Conservation (phyloP, 2,113 vertebrate species). For the Campylomormyrus numenius region DNA sequence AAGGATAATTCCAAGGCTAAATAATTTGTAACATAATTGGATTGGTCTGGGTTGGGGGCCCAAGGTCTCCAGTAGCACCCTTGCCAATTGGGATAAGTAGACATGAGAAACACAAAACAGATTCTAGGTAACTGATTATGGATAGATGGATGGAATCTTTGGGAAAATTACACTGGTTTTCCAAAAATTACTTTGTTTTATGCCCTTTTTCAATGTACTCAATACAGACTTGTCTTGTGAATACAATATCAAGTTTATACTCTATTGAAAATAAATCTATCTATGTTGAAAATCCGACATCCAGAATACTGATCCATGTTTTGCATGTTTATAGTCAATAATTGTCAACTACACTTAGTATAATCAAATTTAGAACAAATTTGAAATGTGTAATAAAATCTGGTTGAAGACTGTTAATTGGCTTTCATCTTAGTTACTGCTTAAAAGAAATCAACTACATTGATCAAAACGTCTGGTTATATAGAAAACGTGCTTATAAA, state of each 20-base stretch:
- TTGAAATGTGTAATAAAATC: background rate
- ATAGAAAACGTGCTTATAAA: background rate
- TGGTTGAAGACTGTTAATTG: background rate
- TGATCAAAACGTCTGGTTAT: background rate
- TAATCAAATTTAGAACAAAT: background rate
- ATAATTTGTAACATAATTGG: background rate
- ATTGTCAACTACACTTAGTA: background rate
- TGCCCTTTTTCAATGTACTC: background rate
- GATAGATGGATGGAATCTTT: background rate
- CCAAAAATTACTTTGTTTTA: background rate
- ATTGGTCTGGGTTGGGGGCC: background rate
- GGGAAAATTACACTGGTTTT: background rate
- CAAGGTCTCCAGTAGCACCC: background rate
- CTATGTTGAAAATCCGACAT: background rate
- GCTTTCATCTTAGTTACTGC: background rate
- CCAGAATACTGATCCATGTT: background rate
- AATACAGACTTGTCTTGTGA: background rate
- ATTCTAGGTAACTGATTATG: background rate
- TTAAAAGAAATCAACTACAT: constrained; percentile 2
- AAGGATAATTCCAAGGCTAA: background rate
- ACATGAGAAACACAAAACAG: background rate
- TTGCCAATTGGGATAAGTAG: background rate
- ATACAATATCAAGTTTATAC: background rate
- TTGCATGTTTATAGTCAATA: background rate
- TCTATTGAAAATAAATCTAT: background rate